Evolutionary conservation across 2,113 vertebrate species (phyloP).

Genomic region (Ciconia stormi): DNA sequence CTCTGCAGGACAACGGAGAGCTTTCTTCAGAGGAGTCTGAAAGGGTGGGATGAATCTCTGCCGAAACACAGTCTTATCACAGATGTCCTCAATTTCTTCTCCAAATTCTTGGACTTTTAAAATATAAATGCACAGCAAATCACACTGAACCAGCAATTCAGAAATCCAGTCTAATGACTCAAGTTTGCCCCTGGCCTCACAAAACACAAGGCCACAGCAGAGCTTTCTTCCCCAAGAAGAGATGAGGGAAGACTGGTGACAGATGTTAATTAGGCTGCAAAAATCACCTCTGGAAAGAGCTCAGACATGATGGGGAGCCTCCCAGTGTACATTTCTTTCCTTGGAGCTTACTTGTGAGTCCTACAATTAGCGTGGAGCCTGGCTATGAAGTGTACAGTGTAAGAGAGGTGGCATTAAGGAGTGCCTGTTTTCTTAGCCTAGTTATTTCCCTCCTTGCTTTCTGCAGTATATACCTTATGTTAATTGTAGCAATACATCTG

Average conservation of each 20-base stretch:
- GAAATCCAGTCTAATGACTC: neutral
- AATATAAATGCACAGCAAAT: neutral
- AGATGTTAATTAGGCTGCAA: constrained; percentile 11
- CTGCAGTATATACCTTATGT: constrained; percentile 26
- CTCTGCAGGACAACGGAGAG: neutral
- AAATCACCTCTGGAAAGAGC: constrained; percentile 16
- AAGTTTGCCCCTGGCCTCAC: neutral
- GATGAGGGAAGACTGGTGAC: neutral
- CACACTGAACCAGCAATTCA: neutral
- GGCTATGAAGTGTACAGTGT: neutral
- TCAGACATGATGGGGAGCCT: neutral
- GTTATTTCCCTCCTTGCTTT: constrained; percentile 9
- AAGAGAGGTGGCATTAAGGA: neutral
- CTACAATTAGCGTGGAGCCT: neutral
- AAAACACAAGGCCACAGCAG: neutral
- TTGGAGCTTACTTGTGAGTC: neutral
- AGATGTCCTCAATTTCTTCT: neutral
- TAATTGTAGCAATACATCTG: constrained; percentile 65
- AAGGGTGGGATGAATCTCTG: neutral
- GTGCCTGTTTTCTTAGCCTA: neutral
- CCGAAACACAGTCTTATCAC: neutral
- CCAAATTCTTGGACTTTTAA: neutral
- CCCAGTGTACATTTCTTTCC: neutral
- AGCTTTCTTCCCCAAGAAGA: neutral
- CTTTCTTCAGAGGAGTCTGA: neutral